Conservation (phyloP, 2,888 invertebrate genomes). For the Conchocele bisecta region DNA sequence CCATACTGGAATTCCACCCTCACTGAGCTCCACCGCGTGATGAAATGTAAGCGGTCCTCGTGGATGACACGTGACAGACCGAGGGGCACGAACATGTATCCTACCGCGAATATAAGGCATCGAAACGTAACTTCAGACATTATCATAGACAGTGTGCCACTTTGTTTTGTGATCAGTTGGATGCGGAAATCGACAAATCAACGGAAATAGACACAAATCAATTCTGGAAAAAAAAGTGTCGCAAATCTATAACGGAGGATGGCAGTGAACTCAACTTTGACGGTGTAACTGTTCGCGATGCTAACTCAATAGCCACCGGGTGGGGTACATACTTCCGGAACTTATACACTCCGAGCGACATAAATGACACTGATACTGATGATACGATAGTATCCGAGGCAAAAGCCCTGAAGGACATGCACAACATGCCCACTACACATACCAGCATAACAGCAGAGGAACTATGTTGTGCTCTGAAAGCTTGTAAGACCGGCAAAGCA, state of each 20-base stretch:
- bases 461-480: too few relatives aligned
- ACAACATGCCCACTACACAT: too few relatives aligned
- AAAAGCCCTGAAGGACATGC: too few relatives aligned
- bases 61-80: constrained; percentile 7
- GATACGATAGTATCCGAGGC: too few relatives aligned
- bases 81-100: not conserved
- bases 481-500: too few relatives aligned
- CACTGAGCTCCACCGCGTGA: not conserved
- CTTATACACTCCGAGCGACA: constrained; percentile 5
- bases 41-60: not conserved
- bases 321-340: constrained; percentile 15
- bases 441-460: too few relatives aligned
- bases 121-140: constrained; percentile 7
- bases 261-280: not conserved
- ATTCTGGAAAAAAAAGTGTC: constrained; percentile 12
- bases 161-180: not conserved
- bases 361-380: not conserved
- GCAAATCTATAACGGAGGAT: not conserved
- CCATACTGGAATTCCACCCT: constrained; percentile 18
- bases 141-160: constrained; percentile 2
- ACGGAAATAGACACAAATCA: constrained; percentile 11
- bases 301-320: not conserved
- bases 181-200: constrained; percentile 2
- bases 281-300: not conserved
- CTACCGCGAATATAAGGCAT: constrained; percentile 8